These are phyloP conservation scores for Nycticryphes semicollaris DNA, from an alignment of 2,113 vertebrate genomes.

Conservation along the genomic window DNA sequence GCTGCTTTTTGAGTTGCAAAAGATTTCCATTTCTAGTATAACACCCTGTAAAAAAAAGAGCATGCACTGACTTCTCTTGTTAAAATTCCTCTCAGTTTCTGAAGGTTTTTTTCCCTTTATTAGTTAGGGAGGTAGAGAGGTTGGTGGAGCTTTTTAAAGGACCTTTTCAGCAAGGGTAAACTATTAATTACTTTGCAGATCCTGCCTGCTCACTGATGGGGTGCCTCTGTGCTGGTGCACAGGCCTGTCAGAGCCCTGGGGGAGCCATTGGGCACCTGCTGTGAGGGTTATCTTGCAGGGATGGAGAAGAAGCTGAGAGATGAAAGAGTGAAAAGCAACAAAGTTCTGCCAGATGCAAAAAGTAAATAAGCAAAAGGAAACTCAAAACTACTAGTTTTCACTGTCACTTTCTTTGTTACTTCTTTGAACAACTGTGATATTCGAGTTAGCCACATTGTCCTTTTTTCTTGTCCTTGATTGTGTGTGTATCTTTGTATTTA, in stretches of 20 bases:
- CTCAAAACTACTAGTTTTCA: neutral
- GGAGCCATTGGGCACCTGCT: neutral
- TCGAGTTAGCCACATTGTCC: neutral
- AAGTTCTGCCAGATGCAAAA: neutral
- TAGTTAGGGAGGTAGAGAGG: neutral
- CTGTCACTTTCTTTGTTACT: neutral
- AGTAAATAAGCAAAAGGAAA: neutral
- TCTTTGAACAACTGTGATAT: neutral
- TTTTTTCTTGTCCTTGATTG: neutral
- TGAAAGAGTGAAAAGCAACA: neutral
- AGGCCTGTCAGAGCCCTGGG: neutral
- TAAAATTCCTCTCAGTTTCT: conserved; percentile 47
- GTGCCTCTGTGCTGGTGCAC: neutral
- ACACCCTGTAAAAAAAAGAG: conserved; percentile 29
- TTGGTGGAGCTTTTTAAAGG: neutral
- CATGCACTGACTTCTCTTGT: neutral
- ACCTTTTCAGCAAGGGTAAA: neutral
- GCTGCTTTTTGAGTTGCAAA: conserved; percentile 23
- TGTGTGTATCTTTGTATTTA: neutral
- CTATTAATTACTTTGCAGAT: neutral
- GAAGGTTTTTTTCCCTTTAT: neutral
- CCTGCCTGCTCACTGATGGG: neutral
- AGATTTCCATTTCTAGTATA: conserved; percentile 34
- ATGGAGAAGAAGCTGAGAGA: neutral
- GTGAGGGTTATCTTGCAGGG: neutral